Base-by-base conservation (phyloP, 2,888 invertebrate genomes). In the Eupithecia dodoneata region DNA sequence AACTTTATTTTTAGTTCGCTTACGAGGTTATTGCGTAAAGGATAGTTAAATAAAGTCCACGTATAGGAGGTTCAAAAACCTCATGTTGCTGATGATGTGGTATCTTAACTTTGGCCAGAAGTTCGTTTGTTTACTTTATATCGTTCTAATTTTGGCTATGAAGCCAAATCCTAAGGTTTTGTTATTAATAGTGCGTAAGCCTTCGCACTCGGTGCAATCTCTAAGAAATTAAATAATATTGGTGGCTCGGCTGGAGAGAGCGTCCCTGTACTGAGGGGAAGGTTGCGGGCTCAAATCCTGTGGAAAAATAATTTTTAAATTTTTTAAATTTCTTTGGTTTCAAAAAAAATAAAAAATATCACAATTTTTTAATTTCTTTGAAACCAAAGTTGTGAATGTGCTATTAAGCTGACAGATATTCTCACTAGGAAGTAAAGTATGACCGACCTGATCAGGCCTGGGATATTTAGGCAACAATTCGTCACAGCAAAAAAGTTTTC, bases 1-100 rank as follows among this genome's bases (percentile, higher is more conserved):
- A 75, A 69, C 45, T 76, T 73, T 66, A 49, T 70, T 47, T 70
- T 70, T 12, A 66, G 66, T 66, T 66, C 13, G 66, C 66, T 66
- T 42, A n/a, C 5, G 45, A 47, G 70, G 30, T 70, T 70, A 49
- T 70, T 69, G 69, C 45, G 70, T 70, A 13, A 3, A 4, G 49
- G 49, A 4, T 70, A 6, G 45, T 30, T 30, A 66, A 15, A 66
- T 6, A 42, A 15, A 15, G 63, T 1, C 42, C 15, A 3, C 15
- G 65, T 42, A 42, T 66, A 30, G n/a, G n/a, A n/a, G n/a, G n/a
- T n/a, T n/a, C n/a, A n/a, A n/a, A n/a, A 18, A 42, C 42, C 6
- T 30, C 30, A 49, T 7, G 7, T n/a, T 55, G 18, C 18, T 18
- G 59, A 59, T 18, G 49, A 9, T 59, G 59, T 18, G 6, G n/a